phyloP scores from a whole-genome alignment of 2,888 invertebrate species.

The Yponomeuta plumbellus region DNA sequence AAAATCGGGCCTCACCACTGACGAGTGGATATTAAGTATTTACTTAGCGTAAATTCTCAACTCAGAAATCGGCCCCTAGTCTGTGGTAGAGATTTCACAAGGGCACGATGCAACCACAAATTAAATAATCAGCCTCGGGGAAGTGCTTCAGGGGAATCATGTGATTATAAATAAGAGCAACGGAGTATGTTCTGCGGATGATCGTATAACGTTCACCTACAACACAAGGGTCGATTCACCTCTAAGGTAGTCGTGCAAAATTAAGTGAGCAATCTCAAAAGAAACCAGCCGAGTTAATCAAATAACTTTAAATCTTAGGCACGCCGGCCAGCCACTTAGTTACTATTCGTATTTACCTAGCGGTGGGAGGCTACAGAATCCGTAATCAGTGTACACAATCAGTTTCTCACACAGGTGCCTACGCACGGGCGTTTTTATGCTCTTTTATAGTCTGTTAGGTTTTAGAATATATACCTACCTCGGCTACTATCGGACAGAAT shows the following conservation, averaged over 20 bases:
- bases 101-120: too few species aligned
- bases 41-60: too few species aligned
- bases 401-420: conserved; percentile 19
- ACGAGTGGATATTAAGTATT: too few species aligned
- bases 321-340: conserved; percentile 1
- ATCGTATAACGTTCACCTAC: not conserved
- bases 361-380: conserved; percentile 30
- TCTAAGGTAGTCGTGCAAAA: not conserved
- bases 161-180: too few species aligned
- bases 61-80: too few species aligned
- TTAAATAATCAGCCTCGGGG: too few species aligned
- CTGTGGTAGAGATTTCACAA: too few species aligned
- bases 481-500: too few species aligned
- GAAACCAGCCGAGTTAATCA: not conserved
- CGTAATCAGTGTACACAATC: conserved; percentile 37
- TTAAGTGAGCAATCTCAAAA: not conserved
- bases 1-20: too few species aligned
- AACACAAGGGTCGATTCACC: not conserved
- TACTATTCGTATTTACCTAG: conserved; percentile 18
- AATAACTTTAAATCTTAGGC: conserved; percentile 14
- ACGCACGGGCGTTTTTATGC: not conserved
- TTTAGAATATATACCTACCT: too few species aligned
- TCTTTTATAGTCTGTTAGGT: too few species aligned
- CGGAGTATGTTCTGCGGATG: not conserved
- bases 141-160: too few species aligned